phyloP scores from a whole-genome alignment of 2,888 invertebrate genomes.

The Drosophila paramelanica region DNA sequence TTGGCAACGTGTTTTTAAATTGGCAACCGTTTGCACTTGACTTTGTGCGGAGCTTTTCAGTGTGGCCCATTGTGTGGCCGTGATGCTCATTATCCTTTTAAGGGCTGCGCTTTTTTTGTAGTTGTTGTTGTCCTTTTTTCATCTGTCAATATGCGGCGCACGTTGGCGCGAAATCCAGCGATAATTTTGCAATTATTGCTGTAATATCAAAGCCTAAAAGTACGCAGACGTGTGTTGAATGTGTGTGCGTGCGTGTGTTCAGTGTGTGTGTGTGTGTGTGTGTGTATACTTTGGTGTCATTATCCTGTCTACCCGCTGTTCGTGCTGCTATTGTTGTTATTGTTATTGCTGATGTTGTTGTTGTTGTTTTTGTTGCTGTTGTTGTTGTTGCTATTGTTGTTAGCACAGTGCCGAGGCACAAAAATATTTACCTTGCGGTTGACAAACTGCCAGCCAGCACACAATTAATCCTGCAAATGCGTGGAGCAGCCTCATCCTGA shows the following conservation, averaged over 20 bases:
- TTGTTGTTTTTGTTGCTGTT: conserved; percentile 16
- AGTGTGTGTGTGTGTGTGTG: background rate
- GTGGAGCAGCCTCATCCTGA: conserved; percentile 66
- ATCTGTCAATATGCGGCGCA: conserved; percentile 59
- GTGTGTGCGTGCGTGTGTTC: background rate
- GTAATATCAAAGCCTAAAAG: conserved; percentile 67
- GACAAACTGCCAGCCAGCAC: conserved; percentile 79
- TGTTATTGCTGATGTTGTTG: conserved; percentile 29
- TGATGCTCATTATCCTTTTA: conserved; percentile 4
- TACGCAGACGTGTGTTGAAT: conserved; percentile 12
- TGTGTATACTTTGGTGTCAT: conserved; percentile 26
- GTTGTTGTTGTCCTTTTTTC: conserved; percentile 18
- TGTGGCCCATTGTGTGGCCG: background rate
- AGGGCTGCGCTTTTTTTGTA: conserved; percentile 8
- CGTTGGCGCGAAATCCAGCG: conserved; percentile 72
- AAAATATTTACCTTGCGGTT: conserved; percentile 82
- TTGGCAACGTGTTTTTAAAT: conserved; percentile 15
- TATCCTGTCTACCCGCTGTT: conserved; percentile 41
- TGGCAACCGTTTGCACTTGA: conserved; percentile 7
- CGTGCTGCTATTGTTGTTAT: conserved; percentile 42
- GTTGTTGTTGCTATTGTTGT: conserved; percentile 20
- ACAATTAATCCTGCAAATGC: conserved; percentile 81
- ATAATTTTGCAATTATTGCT: conserved; percentile 79
- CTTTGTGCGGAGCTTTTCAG: conserved; percentile 1
- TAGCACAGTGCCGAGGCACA: conserved; percentile 30